Evolutionary conservation across 2,888 invertebrate genomes (phyloP), one percentile per base, ranked within the genome.

Genomic region (Dendrolimus houi): DNA sequence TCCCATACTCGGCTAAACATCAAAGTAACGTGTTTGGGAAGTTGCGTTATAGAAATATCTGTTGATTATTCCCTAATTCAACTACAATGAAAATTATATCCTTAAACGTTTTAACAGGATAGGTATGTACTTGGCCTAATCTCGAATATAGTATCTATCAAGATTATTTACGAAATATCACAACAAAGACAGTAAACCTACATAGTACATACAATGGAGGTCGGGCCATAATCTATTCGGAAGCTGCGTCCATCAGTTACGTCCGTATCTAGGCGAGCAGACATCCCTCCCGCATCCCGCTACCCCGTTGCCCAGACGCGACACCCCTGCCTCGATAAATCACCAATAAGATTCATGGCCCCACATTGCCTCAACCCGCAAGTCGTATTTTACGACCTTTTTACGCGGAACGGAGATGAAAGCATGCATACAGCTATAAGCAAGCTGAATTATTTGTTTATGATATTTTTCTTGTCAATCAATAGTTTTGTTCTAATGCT

Each of bases 281-380:
- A 47, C 14, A 29, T 29, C 29, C 29, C 29, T 29, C 29, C 29
- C 29, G 29, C 29, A 29, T 6, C 29, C 29, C 3, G 29, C 29
- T 29, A 29, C 29, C 55, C 47, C 54, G 41, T 14, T 14, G 54
- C 52, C 59, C 56, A 57, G 64, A 63, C 60, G 58, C 52, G 47
- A 41, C 60, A 57, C 56, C 57, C 54, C 56, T 52, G 14, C 59
- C 63, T 57, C 64, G 42, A 69, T 83, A 81, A 82, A 81, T 83
- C 79, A 81, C 75, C 75, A 76, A 77, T 72, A 78, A 80, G 77
- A 82, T 81, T 79, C 81, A 79, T 77, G 72, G 68, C 70, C 65
- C 64, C 71, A 71, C 72, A 73, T 74, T 75, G 71, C 76, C 71
- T 72, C 73, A 65, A 63, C 64, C 68, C 67, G 62, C 65, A 58